These are phyloP conservation scores for Thereva nobilitata DNA, from an alignment of 2,888 invertebrate species.

Conservation along the genomic window DNA sequence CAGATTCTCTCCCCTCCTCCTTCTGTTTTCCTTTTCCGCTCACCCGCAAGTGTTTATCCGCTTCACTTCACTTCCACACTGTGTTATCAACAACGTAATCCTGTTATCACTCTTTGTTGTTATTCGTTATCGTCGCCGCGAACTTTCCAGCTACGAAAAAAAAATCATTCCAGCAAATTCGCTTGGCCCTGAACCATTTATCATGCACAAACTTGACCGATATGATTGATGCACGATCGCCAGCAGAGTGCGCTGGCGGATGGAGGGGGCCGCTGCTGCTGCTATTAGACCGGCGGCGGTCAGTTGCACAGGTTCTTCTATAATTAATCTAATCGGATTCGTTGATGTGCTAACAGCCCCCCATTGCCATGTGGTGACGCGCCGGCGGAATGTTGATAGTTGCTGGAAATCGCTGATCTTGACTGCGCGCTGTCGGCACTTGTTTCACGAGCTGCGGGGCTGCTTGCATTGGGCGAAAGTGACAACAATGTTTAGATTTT, in stretches of 20 bases:
- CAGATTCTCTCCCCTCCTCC: background rate
- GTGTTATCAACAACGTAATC: slow-evolving; percentile 1
- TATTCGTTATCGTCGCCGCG: slow-evolving; percentile 4
- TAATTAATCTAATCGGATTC: too few species aligned
- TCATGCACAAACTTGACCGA: slow-evolving; percentile 31
- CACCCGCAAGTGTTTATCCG: background rate
- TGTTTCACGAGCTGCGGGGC: too few species aligned
- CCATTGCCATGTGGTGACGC: too few species aligned
- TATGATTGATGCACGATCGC: background rate
- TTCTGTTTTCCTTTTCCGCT: background rate
- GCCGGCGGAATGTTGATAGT: too few species aligned
- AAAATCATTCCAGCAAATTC: slow-evolving; percentile 11
- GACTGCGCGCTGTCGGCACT: too few species aligned
- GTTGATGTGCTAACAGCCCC: too few species aligned
- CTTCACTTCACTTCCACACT: background rate
- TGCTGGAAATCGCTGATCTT: too few species aligned
- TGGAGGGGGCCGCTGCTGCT: background rate
- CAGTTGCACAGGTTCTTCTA: too few species aligned
- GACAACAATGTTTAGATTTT: too few species aligned
- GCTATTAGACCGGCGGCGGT: background rate
- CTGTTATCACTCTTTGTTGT: slow-evolving; percentile 8
- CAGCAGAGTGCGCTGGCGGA: background rate
- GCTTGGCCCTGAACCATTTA: slow-evolving; percentile 28
- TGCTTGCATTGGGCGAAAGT: too few species aligned
- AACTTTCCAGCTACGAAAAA: slow-evolving; percentile 12